A percentile compares a stretch with the other conserved stretches of the same genome.
These are phyloP conservation scores for Drosophila melanosoma DNA, from an alignment of 2,888 invertebrate species.

Conservation along the genomic window DNA sequence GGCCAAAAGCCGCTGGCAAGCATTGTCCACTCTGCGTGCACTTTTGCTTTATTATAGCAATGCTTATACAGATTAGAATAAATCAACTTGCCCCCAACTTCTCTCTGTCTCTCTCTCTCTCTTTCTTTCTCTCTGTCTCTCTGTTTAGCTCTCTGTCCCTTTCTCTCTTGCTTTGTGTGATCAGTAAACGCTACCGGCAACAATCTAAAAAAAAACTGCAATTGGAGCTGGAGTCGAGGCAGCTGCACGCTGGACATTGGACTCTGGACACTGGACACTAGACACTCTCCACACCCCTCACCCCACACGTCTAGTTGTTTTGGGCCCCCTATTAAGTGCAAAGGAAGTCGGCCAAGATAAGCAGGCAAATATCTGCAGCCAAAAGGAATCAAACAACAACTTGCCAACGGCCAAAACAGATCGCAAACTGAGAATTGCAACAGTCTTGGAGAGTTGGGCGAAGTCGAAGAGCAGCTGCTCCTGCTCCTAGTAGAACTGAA, in stretches of 20 bases:
- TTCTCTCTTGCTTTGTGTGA: constrained; percentile 42
- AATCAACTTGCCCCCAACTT: constrained; percentile 65
- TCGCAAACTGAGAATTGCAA: not conserved
- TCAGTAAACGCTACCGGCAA: constrained; percentile 76
- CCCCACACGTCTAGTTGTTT: constrained; percentile 30
- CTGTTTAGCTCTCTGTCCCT: constrained; percentile 8
- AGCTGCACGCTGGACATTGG: constrained; percentile 49
- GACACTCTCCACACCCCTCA: constrained; percentile 10
- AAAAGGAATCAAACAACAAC: constrained; percentile 27
- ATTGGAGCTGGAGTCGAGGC: constrained; percentile 47
- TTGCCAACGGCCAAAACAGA: constrained; percentile 18
- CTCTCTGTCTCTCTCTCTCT: not conserved
- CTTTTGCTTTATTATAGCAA: constrained; percentile 80
- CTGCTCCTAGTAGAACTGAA: not conserved
- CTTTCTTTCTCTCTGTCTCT: not conserved
- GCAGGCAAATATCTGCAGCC: constrained; percentile 59
- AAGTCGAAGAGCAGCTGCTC: constrained; percentile 19
- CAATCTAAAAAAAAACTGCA: constrained; percentile 46
- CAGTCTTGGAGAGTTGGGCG: not conserved
- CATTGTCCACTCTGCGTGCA: constrained; percentile 75
- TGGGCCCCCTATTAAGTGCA: constrained; percentile 55
- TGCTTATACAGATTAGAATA: constrained; percentile 81
- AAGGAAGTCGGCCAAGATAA: constrained; percentile 72
- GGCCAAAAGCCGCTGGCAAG: constrained; percentile 66
- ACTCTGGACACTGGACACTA: not conserved